Evolutionary conservation across 2,888 invertebrate genomes (phyloP).

Genomic region (Drosophila nr. perissopoda): DNA sequence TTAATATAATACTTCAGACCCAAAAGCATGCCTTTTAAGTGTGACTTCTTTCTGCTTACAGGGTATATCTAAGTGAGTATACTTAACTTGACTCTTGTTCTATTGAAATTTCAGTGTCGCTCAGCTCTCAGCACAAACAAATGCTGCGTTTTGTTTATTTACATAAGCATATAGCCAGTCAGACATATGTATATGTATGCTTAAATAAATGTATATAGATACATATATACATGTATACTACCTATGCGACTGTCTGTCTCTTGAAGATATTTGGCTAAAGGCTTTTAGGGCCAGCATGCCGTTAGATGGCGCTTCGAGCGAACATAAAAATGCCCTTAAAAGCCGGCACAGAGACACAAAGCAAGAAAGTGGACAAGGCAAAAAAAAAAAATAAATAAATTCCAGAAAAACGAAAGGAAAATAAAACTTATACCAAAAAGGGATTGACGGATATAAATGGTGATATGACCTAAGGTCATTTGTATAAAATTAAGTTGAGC

Average conservation of each 20-base stretch:
- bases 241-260: constrained; percentile 61
- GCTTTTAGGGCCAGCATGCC: constrained; percentile 76
- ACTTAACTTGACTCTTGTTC: constrained; percentile 39
- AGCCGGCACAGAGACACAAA: constrained; percentile 56
- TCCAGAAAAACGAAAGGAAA: constrained; percentile 68
- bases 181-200: constrained; percentile 15
- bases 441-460: constrained; percentile 81
- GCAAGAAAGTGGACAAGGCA: constrained; percentile 34
- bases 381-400: constrained; percentile 4
- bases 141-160: constrained; percentile 66
- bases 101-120: constrained; percentile 66
- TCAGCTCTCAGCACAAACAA: constrained; percentile 59
- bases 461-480: constrained; percentile 80
- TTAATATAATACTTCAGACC: neutral
- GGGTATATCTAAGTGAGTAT: constrained; percentile 18
- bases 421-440: constrained; percentile 80
- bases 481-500: constrained; percentile 81
- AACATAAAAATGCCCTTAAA: constrained; percentile 80
- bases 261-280: constrained; percentile 79
- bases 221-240: constrained; percentile 27
- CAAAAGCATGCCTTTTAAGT: neutral
- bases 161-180: constrained; percentile 63
- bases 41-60: neutral
- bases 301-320: constrained; percentile 78
- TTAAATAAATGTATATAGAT: constrained; percentile 34